phyloP scores from a whole-genome alignment of 2,797 vertebrate genomes.

The Eupleurogrammus muticus region DNA sequence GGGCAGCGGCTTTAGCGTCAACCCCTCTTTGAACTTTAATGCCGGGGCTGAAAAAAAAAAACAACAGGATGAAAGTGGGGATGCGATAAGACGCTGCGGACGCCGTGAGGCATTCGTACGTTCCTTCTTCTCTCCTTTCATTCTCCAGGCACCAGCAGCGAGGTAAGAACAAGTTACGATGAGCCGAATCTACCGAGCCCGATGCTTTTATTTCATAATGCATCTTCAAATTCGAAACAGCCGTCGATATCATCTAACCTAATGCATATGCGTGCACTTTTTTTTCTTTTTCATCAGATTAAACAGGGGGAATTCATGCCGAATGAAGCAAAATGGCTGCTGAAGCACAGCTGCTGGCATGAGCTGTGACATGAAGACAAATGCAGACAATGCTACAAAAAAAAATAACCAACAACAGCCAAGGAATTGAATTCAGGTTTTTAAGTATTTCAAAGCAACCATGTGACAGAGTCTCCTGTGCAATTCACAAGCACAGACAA shows the following conservation, averaged over 20 bases:
- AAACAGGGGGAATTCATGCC: not conserved
- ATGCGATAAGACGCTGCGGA: slow-evolving; percentile 33
- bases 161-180: not conserved
- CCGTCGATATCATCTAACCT: not conserved
- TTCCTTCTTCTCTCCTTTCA: slow-evolving; percentile 2
- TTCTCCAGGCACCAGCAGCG: not conserved
- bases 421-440: slow-evolving; percentile 16
- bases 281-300: slow-evolving; percentile 1
- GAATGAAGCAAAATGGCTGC: slow-evolving; percentile 31
- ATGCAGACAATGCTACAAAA: slow-evolving; percentile 9
- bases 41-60: slow-evolving; percentile 42
- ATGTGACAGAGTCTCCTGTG: slow-evolving; percentile 25
- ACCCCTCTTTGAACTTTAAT: slow-evolving; percentile 49
- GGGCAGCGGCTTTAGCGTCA: not conserved
- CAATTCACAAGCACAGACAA: slow-evolving; percentile 41
- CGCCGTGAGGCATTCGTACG: slow-evolving; percentile 34
- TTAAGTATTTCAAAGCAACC: slow-evolving; percentile 14
- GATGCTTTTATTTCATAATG: not conserved
- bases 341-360: not conserved
- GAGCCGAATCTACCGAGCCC: no score
- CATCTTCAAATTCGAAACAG: not conserved
- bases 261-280: not conserved
- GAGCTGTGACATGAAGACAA: slow-evolving; percentile 14
- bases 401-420: not conserved
- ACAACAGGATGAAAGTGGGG: slow-evolving; percentile 37